A percentile compares a stretch with the other conserved stretches of the same genome.
phyloP scores from a whole-genome alignment of 2,888 invertebrate species.

The Ichneumoninae sp. region DNA sequence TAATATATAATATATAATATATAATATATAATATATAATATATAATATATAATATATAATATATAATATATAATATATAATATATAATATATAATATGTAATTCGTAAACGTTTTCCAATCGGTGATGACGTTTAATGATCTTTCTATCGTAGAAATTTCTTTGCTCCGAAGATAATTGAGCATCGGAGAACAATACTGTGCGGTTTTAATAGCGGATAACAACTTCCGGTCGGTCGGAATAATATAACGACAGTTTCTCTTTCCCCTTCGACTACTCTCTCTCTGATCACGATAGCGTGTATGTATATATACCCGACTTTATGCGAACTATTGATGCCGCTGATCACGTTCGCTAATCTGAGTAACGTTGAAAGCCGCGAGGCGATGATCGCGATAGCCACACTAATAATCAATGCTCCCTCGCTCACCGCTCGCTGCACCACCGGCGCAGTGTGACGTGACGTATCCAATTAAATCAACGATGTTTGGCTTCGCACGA shows the following conservation, averaged over 20 bases:
- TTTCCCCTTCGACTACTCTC: not conserved
- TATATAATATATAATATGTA: not conserved
- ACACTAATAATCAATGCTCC: conserved; percentile 50
- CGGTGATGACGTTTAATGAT: not conserved
- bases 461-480: conserved; percentile 56
- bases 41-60: no score
- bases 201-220: not conserved
- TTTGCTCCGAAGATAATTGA: not conserved
- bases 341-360: conserved; percentile 23
- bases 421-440: conserved; percentile 10
- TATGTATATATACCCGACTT: not conserved
- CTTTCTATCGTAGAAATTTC: not conserved
- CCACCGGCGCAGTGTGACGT: conserved; percentile 45
- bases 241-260: not conserved
- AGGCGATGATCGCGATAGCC: conserved; percentile 26
- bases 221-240: not conserved
- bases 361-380: not conserved
- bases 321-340: conserved; percentile 1
- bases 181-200: not conserved
- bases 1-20: no score
- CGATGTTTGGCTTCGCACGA: conserved; percentile 51
- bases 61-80: not conserved
- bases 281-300: not conserved
- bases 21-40: no score
- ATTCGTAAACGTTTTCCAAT: not conserved